phyloP scores from a whole-genome alignment of 2,888 invertebrate genomes.

The Parasteatoda lunata region DNA sequence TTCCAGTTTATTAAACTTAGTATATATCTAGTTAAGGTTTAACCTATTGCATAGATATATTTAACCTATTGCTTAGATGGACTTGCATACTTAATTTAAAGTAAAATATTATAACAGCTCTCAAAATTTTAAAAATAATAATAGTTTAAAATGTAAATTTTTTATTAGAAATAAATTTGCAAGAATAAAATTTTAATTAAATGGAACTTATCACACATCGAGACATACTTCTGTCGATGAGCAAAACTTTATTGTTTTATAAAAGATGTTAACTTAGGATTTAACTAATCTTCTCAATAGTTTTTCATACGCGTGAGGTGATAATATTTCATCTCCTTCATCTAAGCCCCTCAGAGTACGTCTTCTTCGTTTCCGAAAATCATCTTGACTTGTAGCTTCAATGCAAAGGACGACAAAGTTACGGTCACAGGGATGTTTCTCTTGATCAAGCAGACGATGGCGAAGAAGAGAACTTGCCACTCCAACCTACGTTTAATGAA shows the following conservation, averaged over 20 bases:
- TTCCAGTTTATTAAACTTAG: too few relatives aligned
- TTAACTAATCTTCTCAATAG: constrained; percentile 29
- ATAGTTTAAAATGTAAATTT: too few relatives aligned
- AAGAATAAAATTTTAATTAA: too few relatives aligned
- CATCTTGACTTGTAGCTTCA: constrained; percentile 79
- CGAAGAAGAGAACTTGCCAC: constrained; percentile 83
- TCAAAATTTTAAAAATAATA: too few relatives aligned
- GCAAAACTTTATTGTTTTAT: neutral
- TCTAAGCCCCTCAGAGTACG: neutral
- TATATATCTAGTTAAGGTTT: too few relatives aligned
- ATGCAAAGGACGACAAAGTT: constrained; percentile 92
- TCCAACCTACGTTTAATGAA: constrained; percentile 76
- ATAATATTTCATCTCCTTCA: neutral
- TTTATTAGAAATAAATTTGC: too few relatives aligned
- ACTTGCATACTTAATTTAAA: too few relatives aligned
- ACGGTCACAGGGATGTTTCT: constrained; percentile 88
- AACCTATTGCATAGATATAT: too few relatives aligned
- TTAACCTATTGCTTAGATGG: too few relatives aligned
- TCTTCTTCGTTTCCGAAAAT: constrained; percentile 45
- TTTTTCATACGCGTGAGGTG: constrained; percentile 31
- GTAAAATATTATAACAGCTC: too few relatives aligned
- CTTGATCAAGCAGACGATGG: constrained; percentile 85
- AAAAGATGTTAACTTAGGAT: constrained; percentile 17
- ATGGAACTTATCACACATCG: too few relatives aligned
- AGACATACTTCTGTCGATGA: too few relatives aligned